A percentile compares a stretch with the other conserved stretches of the same genome.
Evolutionary conservation across 2,888 invertebrate species (phyloP).

Genomic region (Plagiodera versicolora): DNA sequence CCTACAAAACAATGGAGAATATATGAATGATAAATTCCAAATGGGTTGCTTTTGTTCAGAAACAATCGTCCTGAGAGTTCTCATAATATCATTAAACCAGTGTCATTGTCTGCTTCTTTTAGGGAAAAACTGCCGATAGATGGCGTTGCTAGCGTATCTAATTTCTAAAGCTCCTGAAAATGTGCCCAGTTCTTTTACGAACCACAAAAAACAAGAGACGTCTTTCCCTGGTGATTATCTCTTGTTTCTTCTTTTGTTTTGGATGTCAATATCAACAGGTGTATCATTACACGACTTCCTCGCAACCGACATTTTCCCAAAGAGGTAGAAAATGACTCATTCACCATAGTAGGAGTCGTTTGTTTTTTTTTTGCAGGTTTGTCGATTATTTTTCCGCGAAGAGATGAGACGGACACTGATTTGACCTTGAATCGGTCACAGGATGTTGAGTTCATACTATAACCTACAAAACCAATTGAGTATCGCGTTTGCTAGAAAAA

Average conservation of each 20-base stretch:
- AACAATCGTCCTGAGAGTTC: constrained; percentile 13
- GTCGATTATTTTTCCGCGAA: not conserved
- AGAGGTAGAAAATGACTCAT: constrained; percentile 16
- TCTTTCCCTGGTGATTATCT: constrained; percentile 7
- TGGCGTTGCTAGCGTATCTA: too few relatives aligned
- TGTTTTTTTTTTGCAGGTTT: constrained; percentile 9
- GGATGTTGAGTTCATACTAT: not conserved
- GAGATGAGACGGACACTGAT: not conserved
- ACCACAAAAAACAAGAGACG: not conserved
- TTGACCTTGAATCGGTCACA: not conserved
- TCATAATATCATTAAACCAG: constrained; percentile 6
- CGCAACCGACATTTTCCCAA: constrained; percentile 18
- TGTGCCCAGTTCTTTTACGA: not conserved
- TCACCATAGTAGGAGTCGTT: constrained; percentile 17
- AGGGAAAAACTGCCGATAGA: not conserved
- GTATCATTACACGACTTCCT: constrained; percentile 10
- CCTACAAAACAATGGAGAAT: constrained; percentile 4
- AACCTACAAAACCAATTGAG: too few relatives aligned
- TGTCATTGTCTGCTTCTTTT: constrained; percentile 2
- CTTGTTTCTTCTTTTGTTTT: not conserved
- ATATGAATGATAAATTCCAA: constrained; percentile 14
- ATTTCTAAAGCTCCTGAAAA: too few relatives aligned
- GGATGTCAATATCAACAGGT: not conserved
- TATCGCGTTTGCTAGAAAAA: too few relatives aligned
- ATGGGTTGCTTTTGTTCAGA: constrained; percentile 9